These are phyloP conservation scores for Stegodyphus dumicola DNA, from an alignment of 1,140 invertebrate species.

Conservation along the genomic window DNA sequence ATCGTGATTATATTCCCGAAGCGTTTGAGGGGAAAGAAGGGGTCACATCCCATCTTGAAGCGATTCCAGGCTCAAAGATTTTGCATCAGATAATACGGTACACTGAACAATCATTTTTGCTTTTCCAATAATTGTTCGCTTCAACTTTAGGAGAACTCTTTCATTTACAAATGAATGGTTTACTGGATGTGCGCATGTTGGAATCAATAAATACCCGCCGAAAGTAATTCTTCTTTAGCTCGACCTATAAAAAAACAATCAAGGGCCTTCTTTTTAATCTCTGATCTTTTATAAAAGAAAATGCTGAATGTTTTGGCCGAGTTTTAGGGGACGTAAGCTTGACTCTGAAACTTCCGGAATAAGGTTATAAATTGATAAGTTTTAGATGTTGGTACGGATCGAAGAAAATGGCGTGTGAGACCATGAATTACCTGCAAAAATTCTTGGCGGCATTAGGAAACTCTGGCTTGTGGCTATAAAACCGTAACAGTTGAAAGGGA, in stretches of 20 bases:
- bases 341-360: too few species aligned
- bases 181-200: slow-evolving; percentile 11
- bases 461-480: too few species aligned
- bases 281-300: too few species aligned
- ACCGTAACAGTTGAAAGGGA: too few species aligned
- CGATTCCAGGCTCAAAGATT: slow-evolving; percentile 40
- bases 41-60: slow-evolving; percentile 44
- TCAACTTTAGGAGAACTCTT: slow-evolving; percentile 47
- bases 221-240: slow-evolving; percentile 51
- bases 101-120: slow-evolving; percentile 47
- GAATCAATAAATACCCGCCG: slow-evolving; percentile 44
- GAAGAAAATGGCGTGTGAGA: too few species aligned
- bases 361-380: too few species aligned
- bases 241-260: slow-evolving; percentile 43
- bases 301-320: too few species aligned
- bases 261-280: neutral
- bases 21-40: neutral
- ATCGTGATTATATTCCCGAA: slow-evolving; percentile 41
- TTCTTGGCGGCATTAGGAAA: too few species aligned
- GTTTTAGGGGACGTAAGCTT: too few species aligned
- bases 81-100: slow-evolving; percentile 38
- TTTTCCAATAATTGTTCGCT: slow-evolving; percentile 58
- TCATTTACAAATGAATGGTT: slow-evolving; percentile 58
- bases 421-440: too few species aligned
- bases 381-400: too few species aligned